Conservation (phyloP, 2,888 invertebrate species). For the Lasiommata megera region DNA sequence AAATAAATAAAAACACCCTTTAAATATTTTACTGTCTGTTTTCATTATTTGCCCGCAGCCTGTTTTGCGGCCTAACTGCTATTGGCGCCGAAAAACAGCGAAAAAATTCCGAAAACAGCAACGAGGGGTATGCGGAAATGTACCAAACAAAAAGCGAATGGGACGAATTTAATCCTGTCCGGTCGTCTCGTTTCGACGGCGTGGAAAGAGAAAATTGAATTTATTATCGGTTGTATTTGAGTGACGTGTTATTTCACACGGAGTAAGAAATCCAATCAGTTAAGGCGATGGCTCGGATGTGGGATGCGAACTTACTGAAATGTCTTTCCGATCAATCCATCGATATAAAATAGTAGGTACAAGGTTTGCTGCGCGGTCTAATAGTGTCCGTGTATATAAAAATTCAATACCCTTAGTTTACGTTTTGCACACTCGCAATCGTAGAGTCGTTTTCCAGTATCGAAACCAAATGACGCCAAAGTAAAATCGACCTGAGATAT, state of each 20-base stretch:
- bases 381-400: too few species aligned
- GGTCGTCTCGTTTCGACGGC: slow-evolving; percentile 59
- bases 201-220: slow-evolving; percentile 75
- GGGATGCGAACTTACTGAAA: slow-evolving; percentile 58
- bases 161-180: slow-evolving; percentile 76
- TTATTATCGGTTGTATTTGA: slow-evolving; percentile 79
- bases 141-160: slow-evolving; percentile 73
- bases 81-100: slow-evolving; percentile 39
- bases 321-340: slow-evolving; percentile 56
- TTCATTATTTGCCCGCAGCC: slow-evolving; percentile 27
- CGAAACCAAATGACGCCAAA: too few species aligned
- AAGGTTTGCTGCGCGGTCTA: too few species aligned
- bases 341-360: too few species aligned
- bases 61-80: slow-evolving; percentile 26
- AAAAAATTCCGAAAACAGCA: slow-evolving; percentile 48
- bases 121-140: slow-evolving; percentile 53
- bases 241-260: slow-evolving; percentile 80
- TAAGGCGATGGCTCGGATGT: slow-evolving; percentile 57
- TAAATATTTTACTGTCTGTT: slow-evolving; percentile 19
- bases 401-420: too few species aligned
- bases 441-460: too few species aligned
- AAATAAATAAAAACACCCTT: slow-evolving; percentile 16
- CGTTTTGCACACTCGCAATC: too few species aligned
- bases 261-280: slow-evolving; percentile 66
- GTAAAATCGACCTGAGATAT: too few species aligned